Conservation (phyloP, 1,140 invertebrate species). For the Dendrolimus punctatus region DNA sequence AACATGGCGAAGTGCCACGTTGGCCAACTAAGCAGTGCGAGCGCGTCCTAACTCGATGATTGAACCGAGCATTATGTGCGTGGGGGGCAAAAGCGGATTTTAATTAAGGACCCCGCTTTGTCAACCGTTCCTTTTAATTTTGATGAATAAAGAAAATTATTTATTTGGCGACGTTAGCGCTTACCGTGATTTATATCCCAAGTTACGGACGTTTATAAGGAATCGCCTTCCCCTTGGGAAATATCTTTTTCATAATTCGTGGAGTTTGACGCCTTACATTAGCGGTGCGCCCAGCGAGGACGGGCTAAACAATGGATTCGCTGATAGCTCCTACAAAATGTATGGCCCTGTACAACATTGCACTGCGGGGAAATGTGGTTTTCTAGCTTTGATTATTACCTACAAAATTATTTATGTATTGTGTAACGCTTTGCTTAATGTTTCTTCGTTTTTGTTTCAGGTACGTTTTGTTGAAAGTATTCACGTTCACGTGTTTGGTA, state of each 20-base stretch:
- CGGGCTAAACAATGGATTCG: conserved; percentile 12
- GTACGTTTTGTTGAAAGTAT: conserved; percentile 4
- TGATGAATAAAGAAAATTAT: conserved; percentile 71
- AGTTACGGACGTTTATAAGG: conserved; percentile 55
- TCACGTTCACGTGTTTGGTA: too few species aligned
- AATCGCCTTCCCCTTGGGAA: conserved; percentile 31
- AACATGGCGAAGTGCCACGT: not conserved
- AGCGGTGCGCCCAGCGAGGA: conserved; percentile 10
- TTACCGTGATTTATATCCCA: conserved; percentile 57
- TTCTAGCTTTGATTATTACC: too few species aligned
- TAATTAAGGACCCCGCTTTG: conserved; percentile 62
- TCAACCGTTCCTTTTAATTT: conserved; percentile 68
- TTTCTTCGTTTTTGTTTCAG: conserved; percentile 12
- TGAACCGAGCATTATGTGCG: conserved; percentile 20
- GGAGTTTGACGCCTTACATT: conserved; percentile 25
- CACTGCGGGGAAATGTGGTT: not conserved
- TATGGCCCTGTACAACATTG: conserved; percentile 1
- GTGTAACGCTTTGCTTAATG: not conserved
- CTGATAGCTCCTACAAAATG: not conserved
- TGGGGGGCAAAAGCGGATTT: conserved; percentile 44
- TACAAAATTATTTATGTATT: too few species aligned
- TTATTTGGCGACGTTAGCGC: conserved; percentile 57
- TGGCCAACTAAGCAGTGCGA: conserved; percentile 24
- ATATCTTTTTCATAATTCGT: conserved; percentile 43
- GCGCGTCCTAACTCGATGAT: conserved; percentile 27